Evolutionary conservation across 1,140 invertebrate species (phyloP).

Genomic region (Popillia japonica): DNA sequence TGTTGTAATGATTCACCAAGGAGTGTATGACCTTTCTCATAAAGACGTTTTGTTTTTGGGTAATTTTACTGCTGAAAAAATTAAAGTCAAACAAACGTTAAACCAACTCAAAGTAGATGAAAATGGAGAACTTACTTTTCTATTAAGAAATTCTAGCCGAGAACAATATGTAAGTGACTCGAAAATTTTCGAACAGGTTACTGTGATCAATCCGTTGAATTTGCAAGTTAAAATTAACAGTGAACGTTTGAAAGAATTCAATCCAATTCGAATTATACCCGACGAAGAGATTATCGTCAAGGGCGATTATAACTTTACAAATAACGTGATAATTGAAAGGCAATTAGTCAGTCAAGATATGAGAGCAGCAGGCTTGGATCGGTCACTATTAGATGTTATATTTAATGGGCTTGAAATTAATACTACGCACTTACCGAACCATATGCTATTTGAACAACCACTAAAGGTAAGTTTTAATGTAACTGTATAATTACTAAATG

Average conservation of each 20-base stretch:
- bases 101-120: slow-evolving; percentile 57
- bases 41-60: slow-evolving; percentile 60
- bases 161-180: slow-evolving; percentile 59
- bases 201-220: slow-evolving; percentile 58
- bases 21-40: slow-evolving; percentile 54
- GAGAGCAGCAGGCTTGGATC: not conserved
- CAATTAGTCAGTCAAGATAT: slow-evolving; percentile 46
- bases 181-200: slow-evolving; percentile 60
- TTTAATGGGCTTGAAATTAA: slow-evolving; percentile 51
- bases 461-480: slow-evolving; percentile 50
- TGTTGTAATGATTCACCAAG: slow-evolving; percentile 51
- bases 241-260: slow-evolving; percentile 57
- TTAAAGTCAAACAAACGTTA: slow-evolving; percentile 39
- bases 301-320: slow-evolving; percentile 59
- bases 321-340: slow-evolving; percentile 57
- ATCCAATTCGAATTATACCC: slow-evolving; percentile 57
- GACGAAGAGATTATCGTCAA: slow-evolving; percentile 54
- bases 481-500: not conserved
- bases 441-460: slow-evolving; percentile 58
- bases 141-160: slow-evolving; percentile 55
- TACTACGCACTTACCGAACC: slow-evolving; percentile 45
- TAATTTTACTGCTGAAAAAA: slow-evolving; percentile 46
- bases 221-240: slow-evolving; percentile 57
- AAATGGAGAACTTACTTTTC: slow-evolving; percentile 58
- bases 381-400: not conserved